Base-by-base conservation (phyloP, 2,113 vertebrate genomes). In the Tetrao urogallus region DNA sequence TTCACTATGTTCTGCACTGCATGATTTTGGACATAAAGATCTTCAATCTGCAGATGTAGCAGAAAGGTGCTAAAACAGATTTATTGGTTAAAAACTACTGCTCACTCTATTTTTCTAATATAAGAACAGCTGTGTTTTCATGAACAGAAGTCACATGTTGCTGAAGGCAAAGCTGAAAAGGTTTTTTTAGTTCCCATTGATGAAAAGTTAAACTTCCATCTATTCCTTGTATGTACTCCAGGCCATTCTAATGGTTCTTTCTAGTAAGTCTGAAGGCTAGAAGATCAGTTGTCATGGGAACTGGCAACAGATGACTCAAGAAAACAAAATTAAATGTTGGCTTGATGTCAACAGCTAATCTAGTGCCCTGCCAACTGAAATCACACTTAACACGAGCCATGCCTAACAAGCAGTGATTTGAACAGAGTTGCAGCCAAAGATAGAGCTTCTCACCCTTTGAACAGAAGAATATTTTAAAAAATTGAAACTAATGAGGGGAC, bases 251-350 rank as follows among this genome's bases (percentile, higher is more conserved):
- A 90, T 86, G 86, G 65, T 54, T 93, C 47, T 83, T 40, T 78
- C 93, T 96, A 92, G 95, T 96, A 96, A 94, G 93, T 92, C 86
- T 91, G 86, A 92, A 81, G 94, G 86, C 64, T 92, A 67, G 88
- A 88, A 94, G 92, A 96, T 85, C 90, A 88, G 94, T 96, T 96
- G 95, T 94, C 96, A 96, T 94, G 90, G 95, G 57, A 96, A 96
- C 95, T 91, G 92, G 95, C 88, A 96, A 95, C 93, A 96, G 96
- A 96, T 94, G 96, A 96, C 90, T 96, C 90, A 96, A 96, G 92
- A 95, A 96, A 96, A 96, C 94, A 86, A 92, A 96, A 96, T 95
- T 94, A 96, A 95, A 96, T 94, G 96, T 95, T 96, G 96, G 96
- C 96, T 95, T 86, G 85, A 86, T 96, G 52, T 96, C 95, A 96